phyloP scores from a whole-genome alignment of 2,797 vertebrate species.

The Chaunax sp. region DNA sequence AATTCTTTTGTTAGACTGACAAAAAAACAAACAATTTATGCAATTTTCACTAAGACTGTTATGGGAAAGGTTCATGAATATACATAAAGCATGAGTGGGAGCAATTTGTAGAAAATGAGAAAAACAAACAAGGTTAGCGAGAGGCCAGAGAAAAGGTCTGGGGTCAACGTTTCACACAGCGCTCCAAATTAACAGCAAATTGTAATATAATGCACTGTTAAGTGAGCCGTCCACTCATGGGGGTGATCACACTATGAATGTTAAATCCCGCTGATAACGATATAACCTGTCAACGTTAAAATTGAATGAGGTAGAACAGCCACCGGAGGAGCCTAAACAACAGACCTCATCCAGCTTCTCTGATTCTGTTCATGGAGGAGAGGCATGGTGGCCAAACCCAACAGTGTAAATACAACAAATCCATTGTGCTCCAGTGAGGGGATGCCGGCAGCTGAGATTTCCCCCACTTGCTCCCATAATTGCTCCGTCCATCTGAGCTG shows the following conservation, averaged over 20 bases:
- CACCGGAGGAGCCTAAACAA: conserved; percentile 34
- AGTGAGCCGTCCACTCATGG: conserved; percentile 40
- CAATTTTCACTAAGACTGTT: conserved; percentile 20
- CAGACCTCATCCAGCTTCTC: conserved; percentile 25
- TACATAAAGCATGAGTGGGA: conserved; percentile 32
- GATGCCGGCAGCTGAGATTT: conserved; percentile 61
- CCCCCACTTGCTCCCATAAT: conserved; percentile 75
- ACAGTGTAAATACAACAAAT: conserved; percentile 63
- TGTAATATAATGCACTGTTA: conserved; percentile 50
- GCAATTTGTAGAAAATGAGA: conserved; percentile 40
- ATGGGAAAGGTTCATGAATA: conserved; percentile 45
- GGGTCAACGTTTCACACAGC: conserved; percentile 5
- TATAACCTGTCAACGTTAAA: conserved; percentile 72
- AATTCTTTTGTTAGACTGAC: conserved; percentile 13
- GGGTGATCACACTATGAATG: conserved; percentile 41
- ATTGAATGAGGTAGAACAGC: conserved; percentile 61
- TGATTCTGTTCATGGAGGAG: conserved; percentile 5
- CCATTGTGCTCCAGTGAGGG: conserved; percentile 56
- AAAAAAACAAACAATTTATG: no score
- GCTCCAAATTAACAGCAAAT: conserved; percentile 59
- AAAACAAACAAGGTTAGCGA: conserved; percentile 52
- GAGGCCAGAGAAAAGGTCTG: conserved; percentile 21
- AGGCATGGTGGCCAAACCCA: conserved; percentile 28
- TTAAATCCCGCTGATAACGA: conserved; percentile 71
- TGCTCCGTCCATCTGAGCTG: conserved; percentile 74